These are phyloP conservation scores for Rhamphomyia laevipes DNA, from an alignment of 2,888 invertebrate genomes.

Conservation along the genomic window DNA sequence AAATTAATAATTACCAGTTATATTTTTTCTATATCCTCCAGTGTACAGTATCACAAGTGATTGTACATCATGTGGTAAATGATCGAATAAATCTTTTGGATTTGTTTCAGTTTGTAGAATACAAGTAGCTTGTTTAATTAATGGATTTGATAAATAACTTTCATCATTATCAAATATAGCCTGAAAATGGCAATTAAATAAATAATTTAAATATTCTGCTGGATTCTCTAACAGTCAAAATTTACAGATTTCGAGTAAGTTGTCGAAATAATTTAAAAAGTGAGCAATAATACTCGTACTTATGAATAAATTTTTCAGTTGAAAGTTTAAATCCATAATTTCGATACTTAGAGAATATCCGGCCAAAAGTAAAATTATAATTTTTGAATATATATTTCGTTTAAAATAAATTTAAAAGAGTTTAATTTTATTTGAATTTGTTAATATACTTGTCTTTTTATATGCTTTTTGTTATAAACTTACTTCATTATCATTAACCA, in stretches of 20 bases:
- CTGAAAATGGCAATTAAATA: no score
- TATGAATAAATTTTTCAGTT: no score
- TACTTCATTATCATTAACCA: conserved; percentile 21
- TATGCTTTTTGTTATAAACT: no score
- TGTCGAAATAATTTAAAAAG: no score
- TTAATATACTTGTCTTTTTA: no score
- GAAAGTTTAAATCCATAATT: no score
- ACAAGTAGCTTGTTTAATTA: conserved; percentile 43
- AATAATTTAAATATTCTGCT: no score
- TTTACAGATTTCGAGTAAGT: no score
- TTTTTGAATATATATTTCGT: background rate
- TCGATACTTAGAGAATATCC: no score
- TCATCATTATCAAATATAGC: conserved; percentile 37
- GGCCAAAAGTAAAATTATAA: no score
- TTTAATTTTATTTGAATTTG: background rate
- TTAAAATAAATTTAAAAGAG: background rate
- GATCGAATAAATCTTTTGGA: conserved; percentile 32
- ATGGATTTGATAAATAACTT: conserved; percentile 33
- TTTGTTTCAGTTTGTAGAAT: conserved; percentile 40
- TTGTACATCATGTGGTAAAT: conserved; percentile 41
- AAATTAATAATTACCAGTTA: conserved; percentile 23
- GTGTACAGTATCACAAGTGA: conserved; percentile 45
- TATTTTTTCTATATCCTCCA: conserved; percentile 36
- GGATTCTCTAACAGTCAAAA: no score
- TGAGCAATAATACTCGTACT: no score